phyloP scores from a whole-genome alignment of 2,888 invertebrate species.

The Sesia bembeciformis region DNA sequence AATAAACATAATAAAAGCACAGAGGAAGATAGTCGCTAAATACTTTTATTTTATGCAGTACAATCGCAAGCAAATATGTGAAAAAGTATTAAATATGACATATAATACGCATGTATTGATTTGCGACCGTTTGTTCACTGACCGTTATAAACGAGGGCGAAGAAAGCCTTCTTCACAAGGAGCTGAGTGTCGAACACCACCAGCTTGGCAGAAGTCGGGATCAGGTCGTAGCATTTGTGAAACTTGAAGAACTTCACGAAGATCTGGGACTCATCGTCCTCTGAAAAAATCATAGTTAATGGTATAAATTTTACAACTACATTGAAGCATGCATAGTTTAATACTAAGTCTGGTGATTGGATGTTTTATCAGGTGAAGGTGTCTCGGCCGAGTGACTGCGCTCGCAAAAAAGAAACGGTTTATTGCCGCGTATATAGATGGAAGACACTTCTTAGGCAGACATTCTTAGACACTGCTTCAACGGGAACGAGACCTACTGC shows the following conservation, averaged over 20 bases:
- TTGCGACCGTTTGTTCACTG: slow-evolving; percentile 26
- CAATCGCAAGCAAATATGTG: not conserved
- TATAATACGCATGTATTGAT: too few species aligned
- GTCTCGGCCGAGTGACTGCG: not conserved
- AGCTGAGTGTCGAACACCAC: slow-evolving; percentile 99
- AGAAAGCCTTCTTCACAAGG: slow-evolving; percentile 98
- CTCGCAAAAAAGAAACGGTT: not conserved
- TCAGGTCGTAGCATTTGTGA: slow-evolving; percentile 99
- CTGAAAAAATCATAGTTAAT: slow-evolving; percentile 62
- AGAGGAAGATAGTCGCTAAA: not conserved
- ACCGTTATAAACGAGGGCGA: slow-evolving; percentile 99
- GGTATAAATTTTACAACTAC: not conserved
- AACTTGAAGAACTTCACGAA: slow-evolving; percentile 99
- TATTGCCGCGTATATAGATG: not conserved
- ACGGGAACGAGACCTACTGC: too few species aligned
- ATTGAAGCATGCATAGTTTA: not conserved
- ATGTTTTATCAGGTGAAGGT: not conserved
- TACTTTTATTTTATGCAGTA: not conserved
- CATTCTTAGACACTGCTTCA: too few species aligned
- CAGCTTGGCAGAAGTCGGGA: slow-evolving; percentile 98
- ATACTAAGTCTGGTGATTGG: not conserved
- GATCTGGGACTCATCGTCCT: slow-evolving; percentile 97
- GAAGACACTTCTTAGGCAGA: too few species aligned
- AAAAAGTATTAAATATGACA: not conserved
- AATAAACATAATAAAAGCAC: too few species aligned